Percentiles rank a stretch among this genome's conserved stretches.
phyloP scores from a whole-genome alignment of 2,797 vertebrate species.

The Pangasius macronema region DNA sequence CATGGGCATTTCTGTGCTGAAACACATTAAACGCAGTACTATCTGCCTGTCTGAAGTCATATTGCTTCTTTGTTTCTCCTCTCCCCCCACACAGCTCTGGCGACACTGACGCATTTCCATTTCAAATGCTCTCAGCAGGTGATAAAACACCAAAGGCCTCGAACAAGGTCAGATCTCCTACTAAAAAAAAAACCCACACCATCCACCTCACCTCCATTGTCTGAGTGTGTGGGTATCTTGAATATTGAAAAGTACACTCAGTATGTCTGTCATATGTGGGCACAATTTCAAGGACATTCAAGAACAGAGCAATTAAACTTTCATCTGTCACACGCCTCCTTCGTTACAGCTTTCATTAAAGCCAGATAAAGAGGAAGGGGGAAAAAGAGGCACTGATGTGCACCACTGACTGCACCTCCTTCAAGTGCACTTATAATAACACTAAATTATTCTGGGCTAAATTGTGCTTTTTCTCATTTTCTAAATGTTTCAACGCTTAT shows the following conservation, averaged over 20 bases:
- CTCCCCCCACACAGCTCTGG: background rate
- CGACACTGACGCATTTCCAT: conserved; percentile 23
- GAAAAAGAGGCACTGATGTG: background rate
- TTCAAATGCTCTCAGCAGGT: conserved; percentile 38
- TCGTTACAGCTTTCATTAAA: conserved; percentile 34
- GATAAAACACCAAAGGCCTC: conserved; percentile 38
- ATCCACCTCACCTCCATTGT: background rate
- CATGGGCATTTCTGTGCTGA: background rate
- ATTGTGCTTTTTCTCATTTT: background rate
- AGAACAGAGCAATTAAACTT: conserved; percentile 41
- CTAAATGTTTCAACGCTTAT: background rate
- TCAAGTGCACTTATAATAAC: background rate
- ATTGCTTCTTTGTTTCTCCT: background rate
- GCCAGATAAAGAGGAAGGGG: background rate
- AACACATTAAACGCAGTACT: conserved; percentile 1
- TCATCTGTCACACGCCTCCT: conserved; percentile 31
- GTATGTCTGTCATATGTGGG: conserved; percentile 14
- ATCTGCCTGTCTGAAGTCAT: background rate
- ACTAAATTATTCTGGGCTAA: background rate
- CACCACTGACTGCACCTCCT: conserved; percentile 18
- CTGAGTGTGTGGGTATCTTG: conserved; percentile 13
- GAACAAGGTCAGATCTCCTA: conserved; percentile 27
- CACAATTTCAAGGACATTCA: conserved; percentile 23
- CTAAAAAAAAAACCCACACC: background rate
- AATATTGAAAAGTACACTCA: conserved; percentile 18